Evolutionary conservation across 2,888 invertebrate genomes (phyloP).

Genomic region (Brassicogethes aeneus): DNA sequence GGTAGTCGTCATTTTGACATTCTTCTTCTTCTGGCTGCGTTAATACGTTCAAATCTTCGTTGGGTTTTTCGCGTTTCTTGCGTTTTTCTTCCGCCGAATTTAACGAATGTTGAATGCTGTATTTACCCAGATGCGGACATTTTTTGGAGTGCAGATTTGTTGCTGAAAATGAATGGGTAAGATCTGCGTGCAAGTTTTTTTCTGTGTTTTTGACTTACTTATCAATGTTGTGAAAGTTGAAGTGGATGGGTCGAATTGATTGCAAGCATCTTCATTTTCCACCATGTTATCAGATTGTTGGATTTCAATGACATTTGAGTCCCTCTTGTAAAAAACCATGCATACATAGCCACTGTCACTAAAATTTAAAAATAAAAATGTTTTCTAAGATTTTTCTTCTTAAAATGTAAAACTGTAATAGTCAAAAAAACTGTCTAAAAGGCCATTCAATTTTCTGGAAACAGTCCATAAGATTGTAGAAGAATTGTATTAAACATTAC

Average conservation of each 20-base stretch:
- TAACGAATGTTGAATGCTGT: conserved; percentile 43
- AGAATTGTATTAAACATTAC: too few relatives aligned
- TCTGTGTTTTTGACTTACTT: conserved; percentile 44
- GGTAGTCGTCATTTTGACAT: conserved; percentile 36
- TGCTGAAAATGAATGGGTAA: conserved; percentile 42
- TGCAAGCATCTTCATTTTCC: conserved; percentile 59
- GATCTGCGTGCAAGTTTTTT: background rate
- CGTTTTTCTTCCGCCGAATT: conserved; percentile 31
- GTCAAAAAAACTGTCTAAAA: too few relatives aligned
- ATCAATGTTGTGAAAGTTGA: conserved; percentile 56
- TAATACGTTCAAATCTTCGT: background rate
- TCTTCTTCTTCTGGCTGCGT: conserved; percentile 1
- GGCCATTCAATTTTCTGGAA: too few relatives aligned
- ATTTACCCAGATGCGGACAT: conserved; percentile 62
- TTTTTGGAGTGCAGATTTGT: conserved; percentile 52
- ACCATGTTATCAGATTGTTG: conserved; percentile 50
- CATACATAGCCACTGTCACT: conserved; percentile 76
- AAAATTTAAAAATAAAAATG: conserved; percentile 33
- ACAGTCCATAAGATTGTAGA: too few relatives aligned
- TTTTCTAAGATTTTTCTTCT: background rate
- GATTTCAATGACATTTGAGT: conserved; percentile 62
- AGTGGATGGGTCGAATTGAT: conserved; percentile 43
- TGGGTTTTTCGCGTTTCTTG: conserved; percentile 18
- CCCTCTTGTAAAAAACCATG: conserved; percentile 63
- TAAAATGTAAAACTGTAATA: too few relatives aligned